A percentile compares a stretch with the other conserved stretches of the same genome.
Conservation (phyloP, 1,140 invertebrate species). For the Chionoecetes opilio region DNA sequence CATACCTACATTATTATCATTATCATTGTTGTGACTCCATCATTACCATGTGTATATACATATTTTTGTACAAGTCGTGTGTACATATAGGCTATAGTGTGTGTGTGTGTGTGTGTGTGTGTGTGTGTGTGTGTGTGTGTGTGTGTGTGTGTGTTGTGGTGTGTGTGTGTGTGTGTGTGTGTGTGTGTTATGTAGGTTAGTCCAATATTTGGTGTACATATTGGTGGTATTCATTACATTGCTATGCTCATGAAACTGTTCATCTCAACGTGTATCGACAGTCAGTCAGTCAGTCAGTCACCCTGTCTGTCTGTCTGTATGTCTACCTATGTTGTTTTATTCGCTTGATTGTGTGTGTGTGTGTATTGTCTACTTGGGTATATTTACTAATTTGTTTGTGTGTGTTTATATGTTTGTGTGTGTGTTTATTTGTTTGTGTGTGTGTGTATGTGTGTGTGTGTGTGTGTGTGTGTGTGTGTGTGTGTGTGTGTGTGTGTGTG, state of each 20-base stretch:
- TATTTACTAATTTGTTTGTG: too few species aligned
- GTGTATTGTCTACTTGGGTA: too few species aligned
- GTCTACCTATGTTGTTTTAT: too few species aligned
- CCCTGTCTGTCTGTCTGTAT: neutral
- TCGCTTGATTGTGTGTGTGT: too few species aligned
- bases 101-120: neutral
- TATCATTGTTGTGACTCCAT: neutral
- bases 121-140: neutral
- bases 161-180: conserved; percentile 42
- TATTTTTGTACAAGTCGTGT: neutral
- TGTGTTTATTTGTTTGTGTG: too few species aligned
- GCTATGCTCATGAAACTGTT: neutral
- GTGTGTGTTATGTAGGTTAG: neutral
- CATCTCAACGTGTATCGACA: neutral
- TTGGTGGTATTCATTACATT: neutral
- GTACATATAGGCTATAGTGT: too few species aligned
- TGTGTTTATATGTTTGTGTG: too few species aligned
- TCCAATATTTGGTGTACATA: neutral
- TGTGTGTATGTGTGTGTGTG: too few species aligned
- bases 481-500: too few species aligned
- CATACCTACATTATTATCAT: neutral
- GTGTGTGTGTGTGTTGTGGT: neutral
- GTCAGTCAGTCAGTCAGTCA: too few species aligned
- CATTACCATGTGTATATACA: neutral
- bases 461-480: too few species aligned